These are phyloP conservation scores for Siphonodentalium dalli DNA, from an alignment of 2,888 invertebrate species.

Conservation along the genomic window DNA sequence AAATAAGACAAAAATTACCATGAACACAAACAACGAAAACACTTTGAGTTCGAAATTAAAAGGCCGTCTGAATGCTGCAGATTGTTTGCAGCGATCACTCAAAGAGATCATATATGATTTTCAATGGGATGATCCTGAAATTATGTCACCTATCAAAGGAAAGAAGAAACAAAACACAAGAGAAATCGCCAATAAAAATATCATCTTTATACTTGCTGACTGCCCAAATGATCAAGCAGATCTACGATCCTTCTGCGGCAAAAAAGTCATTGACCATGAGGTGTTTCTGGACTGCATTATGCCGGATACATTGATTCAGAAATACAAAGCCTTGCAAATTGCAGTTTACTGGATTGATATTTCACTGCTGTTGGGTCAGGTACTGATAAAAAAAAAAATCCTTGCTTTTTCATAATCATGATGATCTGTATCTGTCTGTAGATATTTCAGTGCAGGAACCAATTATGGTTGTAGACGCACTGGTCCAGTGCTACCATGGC, in stretches of 20 bases:
- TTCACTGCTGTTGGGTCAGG: too few relatives aligned
- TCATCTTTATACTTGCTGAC: slow-evolving; percentile 41
- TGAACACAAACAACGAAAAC: too few relatives aligned
- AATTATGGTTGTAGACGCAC: too few relatives aligned
- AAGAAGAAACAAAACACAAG: slow-evolving; percentile 17
- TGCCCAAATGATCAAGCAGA: slow-evolving; percentile 36
- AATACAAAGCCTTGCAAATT: slow-evolving; percentile 37
- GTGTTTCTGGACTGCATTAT: slow-evolving; percentile 49
- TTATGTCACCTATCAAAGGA: slow-evolving; percentile 45
- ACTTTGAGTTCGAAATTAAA: neutral
- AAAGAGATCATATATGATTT: slow-evolving; percentile 51
- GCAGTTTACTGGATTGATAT: slow-evolving; percentile 49
- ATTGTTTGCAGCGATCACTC: slow-evolving; percentile 37
- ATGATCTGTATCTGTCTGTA: too few relatives aligned
- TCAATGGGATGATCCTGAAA: slow-evolving; percentile 48
- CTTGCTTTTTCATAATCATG: too few relatives aligned
- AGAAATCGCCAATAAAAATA: slow-evolving; percentile 23
- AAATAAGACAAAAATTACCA: neutral
- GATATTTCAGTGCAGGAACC: too few relatives aligned
- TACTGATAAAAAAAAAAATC: too few relatives aligned
- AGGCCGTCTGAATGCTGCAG: neutral
- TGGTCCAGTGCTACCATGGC: too few relatives aligned
- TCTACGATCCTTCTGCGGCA: slow-evolving; percentile 43
- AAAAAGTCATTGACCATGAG: slow-evolving; percentile 47
- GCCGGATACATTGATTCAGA: slow-evolving; percentile 37